Evolutionary conservation across 2,888 invertebrate genomes (phyloP), one percentile per base, ranked within the genome.

Genomic region (Alsophila aescularia): DNA sequence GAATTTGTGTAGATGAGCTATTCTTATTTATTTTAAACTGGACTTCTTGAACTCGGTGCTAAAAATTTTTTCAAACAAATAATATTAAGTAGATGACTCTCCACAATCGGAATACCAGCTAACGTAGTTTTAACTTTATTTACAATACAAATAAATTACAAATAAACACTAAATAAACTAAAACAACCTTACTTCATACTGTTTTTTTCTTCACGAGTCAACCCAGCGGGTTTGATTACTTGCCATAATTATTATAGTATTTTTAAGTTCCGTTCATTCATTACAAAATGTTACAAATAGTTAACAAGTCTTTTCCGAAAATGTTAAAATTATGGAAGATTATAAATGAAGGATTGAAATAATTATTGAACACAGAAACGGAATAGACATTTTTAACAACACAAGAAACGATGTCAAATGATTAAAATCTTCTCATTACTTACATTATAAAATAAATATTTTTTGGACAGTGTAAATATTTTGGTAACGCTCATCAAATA

Each of bases 251-350:
- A 24, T 10, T 31, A 10, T 36, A 45, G 15, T n/a, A 52, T 34
- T 34, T 3, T 48, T 21, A 13, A 31, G 15, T 58, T 58, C 56
- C 51, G 49, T 52, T 69, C 60, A 64, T 58, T 66, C 60, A 62
- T 59, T 62, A 45, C 54, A 55, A 56, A 56, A 54, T 48, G 60
- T 70, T 75, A 75, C 53, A 75, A 77, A 67, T 75, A 79, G 71
- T 70, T 65, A 75, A 80, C 77, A 76, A 76, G 67, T 71, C 64
- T 69, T 72, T 67, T 60, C 64, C 60, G 60, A 68, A 69, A 62
- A 56, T 57, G 54, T 43, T 60, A 51, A 58, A 53, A 36, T 45
- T 41, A 62, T 66, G 67, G 62, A 72, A 70, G 64, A 72, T 37
- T 43, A 42, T 35, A 58, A 51, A 45, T 42, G 6, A 53, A 56